Evolutionary conservation across 2,113 vertebrate species (phyloP), one percentile per base, ranked within the genome.

Genomic region (Nothocercus nigrocapillus): DNA sequence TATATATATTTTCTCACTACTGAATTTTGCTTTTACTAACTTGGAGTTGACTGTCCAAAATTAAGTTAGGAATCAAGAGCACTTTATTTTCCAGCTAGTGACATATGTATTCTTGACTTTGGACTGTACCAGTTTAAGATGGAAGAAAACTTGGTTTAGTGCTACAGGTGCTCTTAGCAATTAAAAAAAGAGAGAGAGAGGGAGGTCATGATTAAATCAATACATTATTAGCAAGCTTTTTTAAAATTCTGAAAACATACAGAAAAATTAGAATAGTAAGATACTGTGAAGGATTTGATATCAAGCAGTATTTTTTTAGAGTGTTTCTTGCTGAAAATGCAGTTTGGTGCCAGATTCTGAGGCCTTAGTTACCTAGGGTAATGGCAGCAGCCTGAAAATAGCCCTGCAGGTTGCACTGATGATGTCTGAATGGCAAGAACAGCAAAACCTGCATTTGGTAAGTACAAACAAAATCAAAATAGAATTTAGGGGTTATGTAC

Each of bases 1-100:
- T 96, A 95, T 96, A 96, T 96, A 88, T 96, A 82, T 97, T 96
- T 96, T 96, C 77, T 96, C 90, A 95, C 95, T 97, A 96, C 95
- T 95, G 95, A 93, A 95, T 96, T 89, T 96, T 90, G 83, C 94
- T 95, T 96, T 93, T 93, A 95, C 78, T 93, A 93, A 93, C 93
- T 76, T 92, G 77, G 63, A 89, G 90, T 36, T 42, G 67, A 96
- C 92, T 93, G 90, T 96, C 92, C 92, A 96, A 97, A 97, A 96
- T 96, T 96, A 96, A 97, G 96, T 93, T 92, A 93, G 90, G 85
- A 93, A 96, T 97, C 93, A 94, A 95, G 90, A 88, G 90, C 83
- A 95, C 95, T 94, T 96, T 96, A 94, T 97, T 96, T 95, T 95
- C 94, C 88, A 95, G 76, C 83, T 90, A 93, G 88, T 78, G 93